phyloP scores from a whole-genome alignment of 1,140 invertebrate genomes.

The Pseudachorutes palmiensis region DNA sequence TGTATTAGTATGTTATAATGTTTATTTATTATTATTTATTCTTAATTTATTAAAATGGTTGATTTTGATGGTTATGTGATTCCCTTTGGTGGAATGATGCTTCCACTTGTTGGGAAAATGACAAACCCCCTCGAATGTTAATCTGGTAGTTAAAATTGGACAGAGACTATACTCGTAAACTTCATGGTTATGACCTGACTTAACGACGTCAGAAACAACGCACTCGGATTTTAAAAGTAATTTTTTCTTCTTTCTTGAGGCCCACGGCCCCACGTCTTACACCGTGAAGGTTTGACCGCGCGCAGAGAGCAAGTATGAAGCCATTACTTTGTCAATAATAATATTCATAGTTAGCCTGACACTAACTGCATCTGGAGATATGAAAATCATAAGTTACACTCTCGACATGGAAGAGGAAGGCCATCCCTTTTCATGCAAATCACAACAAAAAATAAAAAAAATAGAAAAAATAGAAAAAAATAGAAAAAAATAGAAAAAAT shows the following conservation, averaged over 20 bases:
- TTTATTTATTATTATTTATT: no score
- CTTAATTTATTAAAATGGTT: no score
- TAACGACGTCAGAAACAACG: conserved; percentile 36
- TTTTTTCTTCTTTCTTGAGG: not conserved
- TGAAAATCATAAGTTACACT: conserved; percentile 33
- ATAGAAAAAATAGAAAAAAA: no score
- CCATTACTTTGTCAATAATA: conserved; percentile 36
- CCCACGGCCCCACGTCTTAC: no score
- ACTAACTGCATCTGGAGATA: conserved; percentile 36
- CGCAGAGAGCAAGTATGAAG: no score
- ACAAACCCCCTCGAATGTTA: conserved; percentile 38
- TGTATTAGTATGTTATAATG: no score
- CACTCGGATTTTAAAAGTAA: not conserved
- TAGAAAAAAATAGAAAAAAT: no score
- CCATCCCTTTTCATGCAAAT: no score
- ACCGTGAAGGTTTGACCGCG: no score
- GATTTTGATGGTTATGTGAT: conserved; percentile 29
- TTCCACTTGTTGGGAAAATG: conserved; percentile 32
- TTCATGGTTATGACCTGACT: conserved; percentile 34
- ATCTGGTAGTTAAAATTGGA: conserved; percentile 38
- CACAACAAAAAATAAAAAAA: no score
- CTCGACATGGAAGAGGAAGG: conserved; percentile 38
- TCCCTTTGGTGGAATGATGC: conserved; percentile 19
- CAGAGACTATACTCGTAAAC: conserved; percentile 35
- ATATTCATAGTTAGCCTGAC: conserved; percentile 20